Conservation (phyloP, 2,797 vertebrate genomes). For the Myripristis jacobus region DNA sequence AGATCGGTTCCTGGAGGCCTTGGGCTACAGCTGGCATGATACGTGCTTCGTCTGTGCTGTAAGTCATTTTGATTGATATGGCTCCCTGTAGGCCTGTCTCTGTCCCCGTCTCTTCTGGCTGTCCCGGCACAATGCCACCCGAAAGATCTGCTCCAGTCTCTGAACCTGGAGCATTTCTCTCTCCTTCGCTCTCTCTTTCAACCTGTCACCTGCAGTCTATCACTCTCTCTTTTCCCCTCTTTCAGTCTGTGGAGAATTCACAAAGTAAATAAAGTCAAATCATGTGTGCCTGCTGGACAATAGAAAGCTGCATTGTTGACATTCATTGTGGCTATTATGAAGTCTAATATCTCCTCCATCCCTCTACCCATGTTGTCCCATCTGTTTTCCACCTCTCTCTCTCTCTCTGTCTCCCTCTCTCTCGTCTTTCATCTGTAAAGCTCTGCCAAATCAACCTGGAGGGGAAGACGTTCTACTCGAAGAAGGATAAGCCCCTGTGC, state of each 20-base stretch:
- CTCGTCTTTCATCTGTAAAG: slow-evolving; percentile 81
- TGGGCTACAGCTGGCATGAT: slow-evolving; percentile 99
- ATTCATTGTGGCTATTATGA: slow-evolving; percentile 45
- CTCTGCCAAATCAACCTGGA: slow-evolving; percentile 99
- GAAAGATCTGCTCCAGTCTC: slow-evolving; percentile 57
- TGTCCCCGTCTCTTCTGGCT: slow-evolving; percentile 49
- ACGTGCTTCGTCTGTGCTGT: slow-evolving; percentile 99
- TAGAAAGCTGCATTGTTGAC: slow-evolving; percentile 33
- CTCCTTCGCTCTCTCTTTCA: slow-evolving; percentile 4
- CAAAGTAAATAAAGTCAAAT: slow-evolving; percentile 47
- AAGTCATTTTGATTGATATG: slow-evolving; percentile 84
- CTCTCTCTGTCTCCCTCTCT: slow-evolving; percentile 48
- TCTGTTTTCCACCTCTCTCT: slow-evolving; percentile 35
- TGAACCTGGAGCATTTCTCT: slow-evolving; percentile 24
- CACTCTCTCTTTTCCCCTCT: slow-evolving; percentile 21
- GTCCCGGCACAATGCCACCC: slow-evolving; percentile 59
- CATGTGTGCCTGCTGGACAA: slow-evolving; percentile 29
- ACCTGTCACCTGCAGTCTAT: slow-evolving; percentile 45
- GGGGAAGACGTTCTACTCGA: slow-evolving; percentile 99
- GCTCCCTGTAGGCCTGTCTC: slow-evolving; percentile 50
- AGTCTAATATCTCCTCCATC: slow-evolving; percentile 53
- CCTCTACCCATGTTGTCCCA: slow-evolving; percentile 41
- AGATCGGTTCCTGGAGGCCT: slow-evolving; percentile 97
- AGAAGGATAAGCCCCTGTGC: slow-evolving; percentile 99
- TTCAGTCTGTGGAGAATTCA: slow-evolving; percentile 38